Conservation (phyloP, 2,797 vertebrate genomes). For the Hoplostethus mediterraneus region DNA sequence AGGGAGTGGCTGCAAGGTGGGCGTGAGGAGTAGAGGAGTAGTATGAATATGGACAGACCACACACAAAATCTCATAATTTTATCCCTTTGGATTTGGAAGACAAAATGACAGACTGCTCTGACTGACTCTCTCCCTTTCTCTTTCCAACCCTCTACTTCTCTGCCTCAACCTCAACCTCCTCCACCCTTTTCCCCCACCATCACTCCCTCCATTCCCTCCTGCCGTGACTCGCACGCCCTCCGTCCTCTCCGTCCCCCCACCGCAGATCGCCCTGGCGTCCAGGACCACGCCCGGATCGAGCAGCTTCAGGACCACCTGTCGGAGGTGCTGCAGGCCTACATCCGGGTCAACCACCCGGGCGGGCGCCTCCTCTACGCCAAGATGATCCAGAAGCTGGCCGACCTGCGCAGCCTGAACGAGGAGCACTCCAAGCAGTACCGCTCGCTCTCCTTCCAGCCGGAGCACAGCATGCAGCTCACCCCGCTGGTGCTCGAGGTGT, state of each 20-base stretch:
- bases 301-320: constrained; percentile 91
- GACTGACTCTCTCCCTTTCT: constrained; percentile 29
- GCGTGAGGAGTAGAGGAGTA: too few relatives aligned
- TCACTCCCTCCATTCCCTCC: background rate
- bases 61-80: too few relatives aligned
- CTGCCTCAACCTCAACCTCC: background rate
- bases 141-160: constrained; percentile 54
- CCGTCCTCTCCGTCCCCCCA: constrained; percentile 54
- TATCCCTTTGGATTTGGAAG: too few relatives aligned
- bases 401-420: constrained; percentile 96
- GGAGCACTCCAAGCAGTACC: constrained; percentile 97
- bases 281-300: constrained; percentile 91
- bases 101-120: background rate
- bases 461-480: constrained; percentile 96
- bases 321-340: constrained; percentile 92
- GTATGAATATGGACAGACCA: too few relatives aligned
- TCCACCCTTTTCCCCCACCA: background rate
- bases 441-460: constrained; percentile 92
- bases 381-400: constrained; percentile 98
- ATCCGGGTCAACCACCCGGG: constrained; percentile 92
- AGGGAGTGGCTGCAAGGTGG: too few relatives aligned
- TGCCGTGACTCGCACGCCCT: constrained; percentile 27
- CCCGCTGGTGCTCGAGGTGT: constrained; percentile 95
- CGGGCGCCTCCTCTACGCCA: constrained; percentile 92
- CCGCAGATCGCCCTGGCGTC: constrained; percentile 91